phyloP scores from a whole-genome alignment of 2,888 invertebrate species.

The Sminthurinus aureus region DNA sequence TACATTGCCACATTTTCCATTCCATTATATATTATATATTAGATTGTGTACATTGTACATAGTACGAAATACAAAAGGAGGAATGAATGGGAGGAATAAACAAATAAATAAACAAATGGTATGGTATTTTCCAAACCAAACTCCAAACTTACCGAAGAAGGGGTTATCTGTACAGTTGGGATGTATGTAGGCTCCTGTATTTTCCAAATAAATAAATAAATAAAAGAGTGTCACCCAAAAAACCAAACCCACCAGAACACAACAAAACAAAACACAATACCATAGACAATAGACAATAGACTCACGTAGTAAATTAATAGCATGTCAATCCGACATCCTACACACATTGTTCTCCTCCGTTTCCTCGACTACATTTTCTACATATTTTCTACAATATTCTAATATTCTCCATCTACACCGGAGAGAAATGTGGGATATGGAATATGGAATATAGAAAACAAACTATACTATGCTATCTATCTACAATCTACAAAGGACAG shows the following conservation, averaged over 20 bases:
- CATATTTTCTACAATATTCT: background rate
- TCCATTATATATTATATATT: too few relatives aligned
- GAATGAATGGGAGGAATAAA: too few relatives aligned
- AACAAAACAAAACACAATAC: background rate
- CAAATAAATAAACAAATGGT: too few relatives aligned
- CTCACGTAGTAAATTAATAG: conserved; percentile 18
- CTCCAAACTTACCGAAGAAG: conserved; percentile 68
- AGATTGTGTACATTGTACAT: too few relatives aligned
- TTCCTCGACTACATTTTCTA: background rate
- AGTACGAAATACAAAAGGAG: too few relatives aligned
- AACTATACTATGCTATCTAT: background rate
- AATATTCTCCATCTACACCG: background rate
- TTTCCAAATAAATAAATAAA: conserved; percentile 34
- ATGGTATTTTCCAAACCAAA: too few relatives aligned
- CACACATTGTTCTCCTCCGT: background rate
- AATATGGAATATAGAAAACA: background rate
- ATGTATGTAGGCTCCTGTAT: conserved; percentile 74
- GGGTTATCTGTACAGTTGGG: conserved; percentile 86
- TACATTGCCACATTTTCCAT: too few relatives aligned
- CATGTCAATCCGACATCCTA: conserved; percentile 3
- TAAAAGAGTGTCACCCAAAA: background rate
- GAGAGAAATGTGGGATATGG: background rate
- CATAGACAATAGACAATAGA: background rate
- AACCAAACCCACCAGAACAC: background rate
- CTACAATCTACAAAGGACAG: background rate